phyloP scores from a whole-genome alignment of 2,888 invertebrate species.

The Leucoma salicis region DNA sequence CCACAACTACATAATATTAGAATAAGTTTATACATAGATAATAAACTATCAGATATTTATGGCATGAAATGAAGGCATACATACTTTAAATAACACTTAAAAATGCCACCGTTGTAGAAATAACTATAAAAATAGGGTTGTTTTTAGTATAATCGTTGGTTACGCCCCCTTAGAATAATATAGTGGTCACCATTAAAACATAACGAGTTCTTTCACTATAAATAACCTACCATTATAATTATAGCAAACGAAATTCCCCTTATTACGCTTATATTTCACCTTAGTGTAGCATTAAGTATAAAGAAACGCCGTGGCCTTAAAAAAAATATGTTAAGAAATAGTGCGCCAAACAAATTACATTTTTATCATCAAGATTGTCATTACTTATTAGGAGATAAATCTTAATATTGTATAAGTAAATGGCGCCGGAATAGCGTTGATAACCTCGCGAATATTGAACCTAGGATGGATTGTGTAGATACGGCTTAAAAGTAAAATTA shows the following conservation, averaged over 20 bases:
- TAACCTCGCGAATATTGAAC: conserved; percentile 52
- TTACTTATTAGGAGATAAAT: conserved; percentile 67
- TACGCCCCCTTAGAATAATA: conserved; percentile 70
- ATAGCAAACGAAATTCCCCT: conserved; percentile 72
- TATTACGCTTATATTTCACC: conserved; percentile 75
- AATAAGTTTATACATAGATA: no score
- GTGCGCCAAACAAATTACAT: conserved; percentile 53
- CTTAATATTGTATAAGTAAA: conserved; percentile 52
- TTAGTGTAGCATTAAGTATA: conserved; percentile 65
- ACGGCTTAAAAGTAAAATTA: conserved; percentile 49
- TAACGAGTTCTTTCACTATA: conserved; percentile 71
- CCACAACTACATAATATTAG: no score
- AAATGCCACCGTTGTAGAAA: conserved; percentile 43
- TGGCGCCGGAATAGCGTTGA: conserved; percentile 37
- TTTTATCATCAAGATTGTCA: conserved; percentile 70
- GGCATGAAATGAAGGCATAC: conserved; percentile 22
- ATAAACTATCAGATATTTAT: conserved; percentile 32
- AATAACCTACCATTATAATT: conserved; percentile 74
- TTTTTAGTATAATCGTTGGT: conserved; percentile 47
- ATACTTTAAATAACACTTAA: conserved; percentile 26
- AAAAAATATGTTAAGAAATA: conserved; percentile 39
- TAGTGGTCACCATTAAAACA: conserved; percentile 75
- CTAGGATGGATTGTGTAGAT: conserved; percentile 70
- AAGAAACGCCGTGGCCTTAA: conserved; percentile 47
- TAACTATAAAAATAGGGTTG: conserved; percentile 52